Evolutionary conservation across 2,113 vertebrate species (phyloP).

Genomic region (Callipepla californica): DNA sequence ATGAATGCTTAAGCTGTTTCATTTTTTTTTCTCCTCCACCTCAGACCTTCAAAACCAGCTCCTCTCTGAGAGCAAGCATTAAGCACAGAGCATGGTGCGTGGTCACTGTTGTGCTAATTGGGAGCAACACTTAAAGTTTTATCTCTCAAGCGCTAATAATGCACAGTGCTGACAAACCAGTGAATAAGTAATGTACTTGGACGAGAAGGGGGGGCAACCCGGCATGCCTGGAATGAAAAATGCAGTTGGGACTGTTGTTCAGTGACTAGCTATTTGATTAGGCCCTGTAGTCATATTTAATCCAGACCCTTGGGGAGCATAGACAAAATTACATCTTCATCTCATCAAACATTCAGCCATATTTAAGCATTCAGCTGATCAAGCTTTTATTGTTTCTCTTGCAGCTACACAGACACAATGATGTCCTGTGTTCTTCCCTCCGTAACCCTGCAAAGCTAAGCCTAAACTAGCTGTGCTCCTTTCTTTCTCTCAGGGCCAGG

Average conservation of each 20-base stretch:
- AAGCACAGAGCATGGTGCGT: conserved; percentile 92
- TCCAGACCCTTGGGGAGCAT: conserved; percentile 87
- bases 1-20: conserved; percentile 99
- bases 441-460: conserved; percentile 66
- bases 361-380: conserved; percentile 88
- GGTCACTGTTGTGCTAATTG: conserved; percentile 99
- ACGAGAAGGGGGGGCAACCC: conserved; percentile 54
- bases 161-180: conserved; percentile 95
- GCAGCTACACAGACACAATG: conserved; percentile 83
- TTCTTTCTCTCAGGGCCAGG: not conserved
- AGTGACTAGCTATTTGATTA: conserved; percentile 89
- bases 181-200: conserved; percentile 91
- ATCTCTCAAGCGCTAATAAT: conserved; percentile 99
- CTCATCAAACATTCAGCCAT: conserved; percentile 97
- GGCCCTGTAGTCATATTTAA: conserved; percentile 94
- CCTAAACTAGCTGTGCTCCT: conserved; percentile 3
- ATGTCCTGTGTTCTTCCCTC: conserved; percentile 76
- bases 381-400: conserved; percentile 89
- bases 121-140: conserved; percentile 99
- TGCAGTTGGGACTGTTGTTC: conserved; percentile 86
- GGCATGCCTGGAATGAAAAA: conserved; percentile 90
- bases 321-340: conserved; percentile 94
- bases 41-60: conserved; percentile 96
- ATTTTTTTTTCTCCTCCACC: conserved; percentile 91
- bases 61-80: conserved; percentile 92